phyloP scores from a whole-genome alignment of 2,888 invertebrate species.

The Synanthedon vespiformis region DNA sequence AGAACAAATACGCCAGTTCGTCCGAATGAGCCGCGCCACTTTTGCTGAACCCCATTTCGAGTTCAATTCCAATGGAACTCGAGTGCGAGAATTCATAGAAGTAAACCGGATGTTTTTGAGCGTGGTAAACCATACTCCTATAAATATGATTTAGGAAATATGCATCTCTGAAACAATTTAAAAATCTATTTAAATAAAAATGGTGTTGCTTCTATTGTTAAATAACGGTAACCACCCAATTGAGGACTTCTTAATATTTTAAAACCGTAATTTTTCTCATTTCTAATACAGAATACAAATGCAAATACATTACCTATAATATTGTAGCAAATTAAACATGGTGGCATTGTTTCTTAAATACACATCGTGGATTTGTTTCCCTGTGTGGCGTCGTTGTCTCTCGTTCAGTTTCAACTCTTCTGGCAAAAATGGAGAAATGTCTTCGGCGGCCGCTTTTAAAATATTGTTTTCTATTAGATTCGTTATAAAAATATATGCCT shows the following conservation, averaged over 20 bases:
- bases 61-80: constrained; percentile 31
- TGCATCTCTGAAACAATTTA: constrained; percentile 34
- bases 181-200: too few species aligned
- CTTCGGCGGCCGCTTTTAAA: constrained; percentile 17
- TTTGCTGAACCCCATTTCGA: constrained; percentile 31
- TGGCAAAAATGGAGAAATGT: constrained; percentile 32
- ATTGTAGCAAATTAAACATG: constrained; percentile 31
- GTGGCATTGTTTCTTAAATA: constrained; percentile 39
- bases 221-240: too few species aligned
- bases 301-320: constrained; percentile 33
- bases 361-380: constrained; percentile 29
- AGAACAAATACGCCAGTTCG: constrained; percentile 48
- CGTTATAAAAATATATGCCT: constrained; percentile 48
- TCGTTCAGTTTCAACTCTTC: constrained; percentile 37
- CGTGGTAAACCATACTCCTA: constrained; percentile 37
- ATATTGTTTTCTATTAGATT: constrained; percentile 25
- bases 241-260: too few species aligned
- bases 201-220: too few species aligned
- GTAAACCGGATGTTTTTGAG: constrained; percentile 29
- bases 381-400: constrained; percentile 28
- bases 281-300: too few species aligned
- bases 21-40: constrained; percentile 53
- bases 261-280: too few species aligned
- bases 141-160: constrained; percentile 49
- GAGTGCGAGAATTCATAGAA: constrained; percentile 49